phyloP scores from a whole-genome alignment of 2,888 invertebrate genomes.

The Eupithecia dodoneata region DNA sequence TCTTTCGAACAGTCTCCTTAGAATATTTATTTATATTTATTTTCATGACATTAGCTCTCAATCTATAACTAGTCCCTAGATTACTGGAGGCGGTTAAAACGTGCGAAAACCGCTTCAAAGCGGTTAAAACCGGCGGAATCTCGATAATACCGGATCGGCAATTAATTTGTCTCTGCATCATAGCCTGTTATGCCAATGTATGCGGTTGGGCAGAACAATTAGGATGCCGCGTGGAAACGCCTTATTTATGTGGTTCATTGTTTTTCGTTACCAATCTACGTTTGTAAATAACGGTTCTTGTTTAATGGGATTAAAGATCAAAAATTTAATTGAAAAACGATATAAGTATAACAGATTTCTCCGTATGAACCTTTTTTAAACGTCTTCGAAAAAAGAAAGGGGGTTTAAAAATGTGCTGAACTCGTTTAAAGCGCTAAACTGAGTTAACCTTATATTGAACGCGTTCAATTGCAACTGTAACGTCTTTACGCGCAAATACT shows the following conservation, averaged over 20 bases:
- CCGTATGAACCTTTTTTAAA: not conserved
- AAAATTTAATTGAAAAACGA: not conserved
- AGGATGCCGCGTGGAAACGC: not conserved
- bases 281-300: not conserved
- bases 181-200: constrained; percentile 37
- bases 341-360: not conserved
- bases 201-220: constrained; percentile 19
- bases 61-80: constrained; percentile 24
- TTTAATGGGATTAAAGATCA: not conserved
- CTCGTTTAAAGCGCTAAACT: too few species aligned
- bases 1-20: not conserved
- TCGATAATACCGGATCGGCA: constrained; percentile 50
- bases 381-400: too few species aligned
- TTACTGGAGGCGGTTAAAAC: constrained; percentile 34
- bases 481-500: too few species aligned
- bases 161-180: constrained; percentile 54
- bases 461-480: too few species aligned
- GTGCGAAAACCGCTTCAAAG: constrained; percentile 38
- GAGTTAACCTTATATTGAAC: too few species aligned
- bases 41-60: constrained; percentile 4
- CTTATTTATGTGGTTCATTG: constrained; percentile 6
- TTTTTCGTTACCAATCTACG: not conserved
- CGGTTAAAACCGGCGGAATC: constrained; percentile 41
- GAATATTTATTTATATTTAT: not conserved
- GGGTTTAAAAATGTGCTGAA: too few species aligned